Evolutionary conservation across 2,797 vertebrate genomes (phyloP).

Genomic region (Gobionotothen gibberifrons): DNA sequence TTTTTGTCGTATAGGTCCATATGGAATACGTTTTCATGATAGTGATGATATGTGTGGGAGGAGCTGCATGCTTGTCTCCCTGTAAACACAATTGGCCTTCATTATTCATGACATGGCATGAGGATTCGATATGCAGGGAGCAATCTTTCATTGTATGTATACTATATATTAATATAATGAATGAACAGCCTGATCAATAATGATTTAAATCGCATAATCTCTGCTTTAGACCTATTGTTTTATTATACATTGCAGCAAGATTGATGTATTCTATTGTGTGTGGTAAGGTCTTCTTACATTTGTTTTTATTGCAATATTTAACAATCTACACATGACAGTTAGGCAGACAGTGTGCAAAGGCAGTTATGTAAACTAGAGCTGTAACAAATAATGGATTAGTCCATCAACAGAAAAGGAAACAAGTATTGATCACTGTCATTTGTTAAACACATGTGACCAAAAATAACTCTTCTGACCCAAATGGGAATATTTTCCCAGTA

Average conservation of each 20-base stretch:
- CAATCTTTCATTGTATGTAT: not conserved
- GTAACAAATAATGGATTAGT: too few species aligned
- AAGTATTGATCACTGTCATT: not conserved
- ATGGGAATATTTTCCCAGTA: too few species aligned
- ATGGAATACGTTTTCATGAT: not conserved
- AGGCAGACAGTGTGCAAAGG: not conserved
- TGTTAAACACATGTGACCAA: not conserved
- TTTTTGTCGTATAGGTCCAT: not conserved
- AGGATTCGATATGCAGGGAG: not conserved
- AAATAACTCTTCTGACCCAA: too few species aligned
- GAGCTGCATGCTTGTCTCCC: constrained; percentile 2
- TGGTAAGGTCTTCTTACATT: too few species aligned
- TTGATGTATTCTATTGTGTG: not conserved
- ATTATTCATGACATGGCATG: constrained; percentile 8
- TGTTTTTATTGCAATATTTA: not conserved
- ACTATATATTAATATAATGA: not conserved
- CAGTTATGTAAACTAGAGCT: not conserved
- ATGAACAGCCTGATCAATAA: not conserved
- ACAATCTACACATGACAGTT: not conserved
- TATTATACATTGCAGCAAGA: not conserved
- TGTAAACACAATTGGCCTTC: constrained; percentile 58
- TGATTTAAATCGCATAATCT: not conserved
- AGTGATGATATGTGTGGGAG: not conserved
- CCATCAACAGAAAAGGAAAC: not conserved
- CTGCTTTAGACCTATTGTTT: not conserved